Base-by-base conservation (phyloP, 2,797 vertebrate species). In the Oreochromis grahami region DNA sequence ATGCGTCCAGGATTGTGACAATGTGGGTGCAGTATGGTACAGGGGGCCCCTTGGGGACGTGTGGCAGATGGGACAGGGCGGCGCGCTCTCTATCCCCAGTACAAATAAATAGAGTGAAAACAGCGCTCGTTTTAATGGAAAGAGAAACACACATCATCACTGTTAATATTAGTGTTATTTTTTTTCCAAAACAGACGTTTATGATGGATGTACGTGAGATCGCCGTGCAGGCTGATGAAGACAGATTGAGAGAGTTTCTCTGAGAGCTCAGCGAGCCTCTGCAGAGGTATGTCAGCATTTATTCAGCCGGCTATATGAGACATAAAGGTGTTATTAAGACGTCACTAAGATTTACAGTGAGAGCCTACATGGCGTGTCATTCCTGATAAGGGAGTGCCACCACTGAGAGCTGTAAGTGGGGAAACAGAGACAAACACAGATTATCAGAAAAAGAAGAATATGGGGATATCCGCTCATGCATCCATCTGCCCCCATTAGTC, bases 331-430 rank as follows among this genome's bases (percentile, higher is more conserved):
- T 95, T 94, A 95, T 96, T 96, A 96, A 92, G 88, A 91, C 24
- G 90, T 95, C 93, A 94, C 82, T 15, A 81, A 89, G 91, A 95
- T 94, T 96, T 96, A 94, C 90, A 90, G 88, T 85, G 90, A 72
- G 88, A 91, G 91, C 86, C 70, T 86, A 77, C 79, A 86, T 34
- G 70, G 79, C 14, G 79, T 88, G 90, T 93, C 92, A 95, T 96
- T 95, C 93, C 94, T 93, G 91, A 81, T 52, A 78, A 95, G 94
- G 95, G 95, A 94, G 95, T 94, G 95, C 91, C 94, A 85, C n/a
- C 51, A 81, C 81, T 89, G 83, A 87, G 90, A 90, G 85, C 76
- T 90, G 79, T 24, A 58, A 80, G 78, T 78, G 63, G 8, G 63
- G 80, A 86, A 82, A 82, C 15, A 63, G 38, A 76, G 55, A 79